Conservation (phyloP, 2,113 vertebrate species). For the Lipophrys pholis region DNA sequence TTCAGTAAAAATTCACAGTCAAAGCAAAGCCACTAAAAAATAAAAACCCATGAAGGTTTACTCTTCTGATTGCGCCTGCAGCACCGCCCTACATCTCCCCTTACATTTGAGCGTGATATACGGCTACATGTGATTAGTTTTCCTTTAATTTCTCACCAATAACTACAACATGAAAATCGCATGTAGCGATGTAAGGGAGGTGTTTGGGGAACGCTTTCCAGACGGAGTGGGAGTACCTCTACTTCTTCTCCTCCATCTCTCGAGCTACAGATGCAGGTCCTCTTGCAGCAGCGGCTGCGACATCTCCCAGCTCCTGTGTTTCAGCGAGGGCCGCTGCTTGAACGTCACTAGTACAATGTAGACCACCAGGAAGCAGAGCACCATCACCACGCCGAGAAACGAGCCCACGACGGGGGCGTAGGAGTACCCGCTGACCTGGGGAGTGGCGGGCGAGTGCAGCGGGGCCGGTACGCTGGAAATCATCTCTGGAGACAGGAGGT, state of each 20-base stretch:
- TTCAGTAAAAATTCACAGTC: conserved; percentile 63
- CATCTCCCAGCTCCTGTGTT: conserved; percentile 85
- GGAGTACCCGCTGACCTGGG: conserved; percentile 56
- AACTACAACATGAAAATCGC: conserved; percentile 26
- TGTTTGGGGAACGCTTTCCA: conserved; percentile 57
- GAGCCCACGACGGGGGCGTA: conserved; percentile 84
- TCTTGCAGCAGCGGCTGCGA: conserved; percentile 88
- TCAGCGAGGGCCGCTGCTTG: conserved; percentile 81
- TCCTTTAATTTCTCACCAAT: conserved; percentile 21
- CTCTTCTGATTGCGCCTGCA: conserved; percentile 41
- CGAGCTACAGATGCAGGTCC: conserved; percentile 76
- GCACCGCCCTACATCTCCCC: conserved; percentile 41
- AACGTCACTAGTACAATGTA: conserved; percentile 87
- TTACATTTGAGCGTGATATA: conserved; percentile 6
- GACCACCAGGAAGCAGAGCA: conserved; percentile 86
- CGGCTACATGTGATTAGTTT: conserved; percentile 16
- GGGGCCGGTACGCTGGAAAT: conserved; percentile 6
- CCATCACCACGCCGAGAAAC: conserved; percentile 84
- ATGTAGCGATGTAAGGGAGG: conserved; percentile 19
- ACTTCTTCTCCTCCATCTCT: conserved; percentile 33
- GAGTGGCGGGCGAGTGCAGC: conserved; percentile 17
- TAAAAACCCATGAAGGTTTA: conserved; percentile 57
- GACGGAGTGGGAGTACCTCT: conserved; percentile 41
- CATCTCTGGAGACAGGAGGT: conserved; percentile 79
- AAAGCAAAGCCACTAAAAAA: conserved; percentile 71